Evolutionary conservation across 2,797 vertebrate species (phyloP).

Genomic region (Tolypeutes matacus): DNA sequence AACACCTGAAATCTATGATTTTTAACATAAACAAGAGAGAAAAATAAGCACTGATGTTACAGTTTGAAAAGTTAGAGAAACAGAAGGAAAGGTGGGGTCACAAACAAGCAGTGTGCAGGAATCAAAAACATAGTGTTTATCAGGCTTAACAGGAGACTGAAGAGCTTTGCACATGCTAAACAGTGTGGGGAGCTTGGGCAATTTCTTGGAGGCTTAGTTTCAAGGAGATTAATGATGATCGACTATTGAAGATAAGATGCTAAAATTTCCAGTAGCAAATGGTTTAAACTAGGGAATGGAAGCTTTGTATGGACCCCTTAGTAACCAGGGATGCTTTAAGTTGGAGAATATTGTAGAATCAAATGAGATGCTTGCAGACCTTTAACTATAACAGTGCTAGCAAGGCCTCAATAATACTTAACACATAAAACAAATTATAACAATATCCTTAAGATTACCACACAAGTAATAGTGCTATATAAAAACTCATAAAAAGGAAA

Average conservation of each 20-base stretch:
- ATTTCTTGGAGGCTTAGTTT: slow-evolving; percentile 59
- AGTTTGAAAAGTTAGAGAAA: background rate
- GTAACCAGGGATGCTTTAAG: slow-evolving; percentile 71
- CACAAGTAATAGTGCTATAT: slow-evolving; percentile 87
- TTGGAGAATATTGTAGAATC: slow-evolving; percentile 54
- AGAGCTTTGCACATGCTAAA: background rate
- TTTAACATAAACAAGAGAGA: background rate
- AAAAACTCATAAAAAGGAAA: slow-evolving; percentile 87
- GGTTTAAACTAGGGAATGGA: slow-evolving; percentile 72
- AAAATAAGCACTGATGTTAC: background rate
- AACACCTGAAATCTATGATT: background rate
- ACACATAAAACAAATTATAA: slow-evolving; percentile 87
- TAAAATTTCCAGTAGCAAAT: slow-evolving; percentile 70
- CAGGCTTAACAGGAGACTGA: background rate
- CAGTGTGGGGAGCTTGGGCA: background rate
- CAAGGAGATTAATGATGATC: slow-evolving; percentile 39
- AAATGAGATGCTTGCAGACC: slow-evolving; percentile 76
- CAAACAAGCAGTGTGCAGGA: background rate
- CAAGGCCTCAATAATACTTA: slow-evolving; percentile 84
- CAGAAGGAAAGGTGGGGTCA: background rate
- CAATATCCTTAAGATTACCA: slow-evolving; percentile 87
- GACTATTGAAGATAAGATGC: slow-evolving; percentile 73
- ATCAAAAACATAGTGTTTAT: background rate
- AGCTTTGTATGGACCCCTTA: slow-evolving; percentile 56
- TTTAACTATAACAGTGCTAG: slow-evolving; percentile 78